Evolutionary conservation across 2,797 vertebrate genomes (phyloP).

Genomic region (Heteromormyrus szaboi): DNA sequence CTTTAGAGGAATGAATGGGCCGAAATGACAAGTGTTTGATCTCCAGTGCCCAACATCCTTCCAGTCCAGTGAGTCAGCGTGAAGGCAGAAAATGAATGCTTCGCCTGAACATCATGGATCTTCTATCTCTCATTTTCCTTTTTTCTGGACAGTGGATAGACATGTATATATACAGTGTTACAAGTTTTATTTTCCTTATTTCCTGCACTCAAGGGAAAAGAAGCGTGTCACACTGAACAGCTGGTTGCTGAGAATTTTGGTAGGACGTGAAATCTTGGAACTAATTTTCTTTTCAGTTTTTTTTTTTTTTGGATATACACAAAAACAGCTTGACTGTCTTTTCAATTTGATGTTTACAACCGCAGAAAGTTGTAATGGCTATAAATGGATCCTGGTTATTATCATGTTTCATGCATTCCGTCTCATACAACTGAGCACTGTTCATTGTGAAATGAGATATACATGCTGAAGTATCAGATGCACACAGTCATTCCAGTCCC

Average conservation of each 20-base stretch:
- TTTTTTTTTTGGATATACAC: background rate
- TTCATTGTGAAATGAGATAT: background rate
- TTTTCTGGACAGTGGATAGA: background rate
- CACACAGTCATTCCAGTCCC: background rate
- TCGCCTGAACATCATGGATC: background rate
- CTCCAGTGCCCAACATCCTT: conserved; percentile 36
- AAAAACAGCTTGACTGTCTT: background rate
- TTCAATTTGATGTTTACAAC: background rate
- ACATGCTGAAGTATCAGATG: background rate
- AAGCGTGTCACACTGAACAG: background rate
- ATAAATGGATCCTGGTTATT: background rate
- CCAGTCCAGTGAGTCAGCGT: conserved; percentile 30
- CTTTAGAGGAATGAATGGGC: conserved; percentile 1
- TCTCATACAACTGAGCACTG: background rate
- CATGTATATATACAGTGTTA: background rate
- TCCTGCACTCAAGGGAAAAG: background rate
- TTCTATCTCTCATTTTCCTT: background rate
- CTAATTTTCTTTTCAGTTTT: background rate
- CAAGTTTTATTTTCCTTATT: background rate
- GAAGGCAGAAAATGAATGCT: background rate
- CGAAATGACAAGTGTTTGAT: conserved; percentile 20
- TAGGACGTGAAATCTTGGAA: background rate
- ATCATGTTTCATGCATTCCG: background rate
- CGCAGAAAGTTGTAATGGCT: background rate
- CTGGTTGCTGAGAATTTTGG: background rate